These are phyloP conservation scores for Heterodera carotae DNA, from an alignment of 1,140 invertebrate genomes.

Conservation along the genomic window DNA sequence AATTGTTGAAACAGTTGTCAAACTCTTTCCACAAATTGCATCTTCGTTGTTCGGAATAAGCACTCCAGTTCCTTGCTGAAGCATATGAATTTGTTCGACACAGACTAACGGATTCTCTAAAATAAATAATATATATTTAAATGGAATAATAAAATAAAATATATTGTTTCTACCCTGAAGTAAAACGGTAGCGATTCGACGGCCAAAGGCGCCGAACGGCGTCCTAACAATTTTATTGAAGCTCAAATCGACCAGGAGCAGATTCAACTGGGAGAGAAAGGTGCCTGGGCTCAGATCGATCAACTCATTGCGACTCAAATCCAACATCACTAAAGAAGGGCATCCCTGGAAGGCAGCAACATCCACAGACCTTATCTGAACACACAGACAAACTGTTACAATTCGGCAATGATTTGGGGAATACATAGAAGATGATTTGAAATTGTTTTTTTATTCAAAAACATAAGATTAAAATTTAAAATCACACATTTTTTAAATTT, in stretches of 20 bases:
- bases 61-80: conserved; percentile 62
- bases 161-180: conserved; percentile 50
- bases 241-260: conserved; percentile 59
- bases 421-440: too few relatives aligned
- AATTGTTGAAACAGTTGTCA: neutral
- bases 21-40: conserved; percentile 48
- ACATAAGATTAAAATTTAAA: too few relatives aligned
- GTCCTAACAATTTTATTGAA: conserved; percentile 57
- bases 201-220: conserved; percentile 61
- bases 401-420: too few relatives aligned
- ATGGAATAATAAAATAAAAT: neutral
- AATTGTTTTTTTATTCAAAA: too few relatives aligned
- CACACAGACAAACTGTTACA: too few relatives aligned
- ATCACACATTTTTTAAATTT: too few relatives aligned
- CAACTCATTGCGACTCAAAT: conserved; percentile 60
- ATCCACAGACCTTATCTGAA: conserved; percentile 56
- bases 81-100: conserved; percentile 61
- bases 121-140: neutral
- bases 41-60: conserved; percentile 57
- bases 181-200: conserved; percentile 61
- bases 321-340: conserved; percentile 58
- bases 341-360: conserved; percentile 59
- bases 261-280: conserved; percentile 59
- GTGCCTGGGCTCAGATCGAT: conserved; percentile 60
- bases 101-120: conserved; percentile 64